Evolutionary conservation across 2,888 invertebrate genomes (phyloP).

Genomic region (Xanthia icteritia): DNA sequence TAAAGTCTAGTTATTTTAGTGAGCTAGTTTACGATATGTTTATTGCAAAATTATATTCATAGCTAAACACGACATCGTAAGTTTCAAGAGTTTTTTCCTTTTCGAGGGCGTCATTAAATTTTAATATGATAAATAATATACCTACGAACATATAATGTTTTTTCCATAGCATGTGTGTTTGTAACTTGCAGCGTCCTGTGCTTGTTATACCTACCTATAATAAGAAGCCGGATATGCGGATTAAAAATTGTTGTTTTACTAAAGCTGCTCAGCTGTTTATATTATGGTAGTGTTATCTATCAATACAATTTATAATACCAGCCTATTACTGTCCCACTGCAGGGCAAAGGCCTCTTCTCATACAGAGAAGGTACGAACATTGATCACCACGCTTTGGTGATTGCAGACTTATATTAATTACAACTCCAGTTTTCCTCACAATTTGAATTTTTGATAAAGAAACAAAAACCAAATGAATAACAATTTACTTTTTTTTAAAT

Average conservation of each 20-base stretch:
- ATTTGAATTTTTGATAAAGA: background rate
- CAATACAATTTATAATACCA: background rate
- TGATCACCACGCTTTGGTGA: background rate
- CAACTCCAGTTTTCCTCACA: background rate
- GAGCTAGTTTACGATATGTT: constrained; percentile 40
- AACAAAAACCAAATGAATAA: background rate
- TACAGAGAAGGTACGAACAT: background rate
- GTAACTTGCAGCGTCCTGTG: background rate
- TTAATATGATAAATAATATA: background rate
- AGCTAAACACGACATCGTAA: background rate
- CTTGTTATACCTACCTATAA: background rate
- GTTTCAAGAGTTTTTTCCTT: constrained; percentile 18
- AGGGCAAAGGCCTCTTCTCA: too few species aligned
- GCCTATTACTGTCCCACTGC: too few species aligned
- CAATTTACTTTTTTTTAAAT: background rate
- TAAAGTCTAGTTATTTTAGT: constrained; percentile 28
- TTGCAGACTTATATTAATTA: background rate
- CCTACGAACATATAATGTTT: background rate
- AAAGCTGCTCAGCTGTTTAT: background rate
- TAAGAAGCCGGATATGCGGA: background rate
- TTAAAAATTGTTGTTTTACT: background rate
- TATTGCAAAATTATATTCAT: constrained; percentile 40
- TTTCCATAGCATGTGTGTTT: constrained; percentile 7
- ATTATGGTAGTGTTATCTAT: background rate
- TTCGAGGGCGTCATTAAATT: constrained; percentile 9